A percentile compares a stretch with the other conserved stretches of the same genome.
These are phyloP conservation scores for Busseola fusca DNA, from an alignment of 2,888 invertebrate genomes.

Conservation along the genomic window DNA sequence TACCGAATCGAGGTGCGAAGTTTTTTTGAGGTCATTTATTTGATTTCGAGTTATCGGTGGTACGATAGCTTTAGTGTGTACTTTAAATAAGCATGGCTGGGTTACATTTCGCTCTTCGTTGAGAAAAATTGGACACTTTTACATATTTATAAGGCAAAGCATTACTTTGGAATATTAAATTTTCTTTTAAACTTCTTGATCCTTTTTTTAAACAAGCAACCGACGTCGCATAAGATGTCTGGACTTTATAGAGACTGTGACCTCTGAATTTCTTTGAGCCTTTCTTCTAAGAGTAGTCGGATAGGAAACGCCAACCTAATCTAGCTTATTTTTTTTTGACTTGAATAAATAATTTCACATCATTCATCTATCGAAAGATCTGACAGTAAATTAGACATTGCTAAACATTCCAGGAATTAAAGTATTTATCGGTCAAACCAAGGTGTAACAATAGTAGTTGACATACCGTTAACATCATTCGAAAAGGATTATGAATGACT, in stretches of 20 bases:
- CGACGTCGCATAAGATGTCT: too few species aligned
- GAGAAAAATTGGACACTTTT: not conserved
- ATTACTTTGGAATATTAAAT: not conserved
- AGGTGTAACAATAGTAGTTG: not conserved
- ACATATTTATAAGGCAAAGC: not conserved
- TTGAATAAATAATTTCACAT: too few species aligned
- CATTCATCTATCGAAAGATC: not conserved
- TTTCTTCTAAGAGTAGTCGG: too few species aligned
- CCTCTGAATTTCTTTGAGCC: too few species aligned
- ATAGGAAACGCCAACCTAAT: too few species aligned
- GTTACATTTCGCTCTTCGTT: not conserved
- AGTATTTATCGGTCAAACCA: not conserved
- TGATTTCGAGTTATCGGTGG: slow-evolving; percentile 42
- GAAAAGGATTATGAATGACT: slow-evolving; percentile 22
- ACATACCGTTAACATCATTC: not conserved
- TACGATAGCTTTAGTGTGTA: slow-evolving; percentile 9
- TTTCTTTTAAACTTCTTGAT: not conserved
- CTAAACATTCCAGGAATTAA: not conserved
- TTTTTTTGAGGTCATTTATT: slow-evolving; percentile 43
- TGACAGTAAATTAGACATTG: not conserved
- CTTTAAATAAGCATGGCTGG: not conserved
- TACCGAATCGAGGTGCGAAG: slow-evolving; percentile 52
- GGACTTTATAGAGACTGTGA: too few species aligned
- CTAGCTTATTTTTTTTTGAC: too few species aligned
- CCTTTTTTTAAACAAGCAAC: not conserved